phyloP scores from a whole-genome alignment of 1,140 invertebrate genomes.

The Zelostemma sp. region DNA sequence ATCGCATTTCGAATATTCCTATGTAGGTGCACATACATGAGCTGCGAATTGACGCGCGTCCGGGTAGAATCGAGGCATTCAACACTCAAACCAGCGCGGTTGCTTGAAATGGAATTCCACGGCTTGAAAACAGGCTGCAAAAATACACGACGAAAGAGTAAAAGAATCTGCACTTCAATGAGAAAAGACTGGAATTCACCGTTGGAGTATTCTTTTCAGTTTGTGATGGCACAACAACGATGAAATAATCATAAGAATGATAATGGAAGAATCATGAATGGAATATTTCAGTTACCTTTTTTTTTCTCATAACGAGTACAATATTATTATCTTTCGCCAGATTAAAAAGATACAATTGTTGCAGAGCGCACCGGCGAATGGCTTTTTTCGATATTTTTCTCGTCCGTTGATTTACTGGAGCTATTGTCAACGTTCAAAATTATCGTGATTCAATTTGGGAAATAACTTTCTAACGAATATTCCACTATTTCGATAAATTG shows the following conservation, averaged over 20 bases:
- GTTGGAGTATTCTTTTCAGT: slow-evolving; percentile 38
- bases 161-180: slow-evolving; percentile 44
- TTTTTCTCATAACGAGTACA: slow-evolving; percentile 14
- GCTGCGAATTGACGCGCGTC: slow-evolving; percentile 32
- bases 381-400: too few species aligned
- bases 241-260: slow-evolving; percentile 39
- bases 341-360: slow-evolving; percentile 37
- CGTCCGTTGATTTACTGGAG: too few species aligned
- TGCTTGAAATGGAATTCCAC: slow-evolving; percentile 39
- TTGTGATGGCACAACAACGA: slow-evolving; percentile 35
- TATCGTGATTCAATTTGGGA: too few species aligned
- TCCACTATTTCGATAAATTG: too few species aligned
- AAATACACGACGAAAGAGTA: slow-evolving; percentile 38
- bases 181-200: slow-evolving; percentile 34
- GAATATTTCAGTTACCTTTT: slow-evolving; percentile 24
- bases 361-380: too few species aligned
- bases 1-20: slow-evolving; percentile 30
- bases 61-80: slow-evolving; percentile 17
- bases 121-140: slow-evolving; percentile 31
- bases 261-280: slow-evolving; percentile 39
- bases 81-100: slow-evolving; percentile 26
- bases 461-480: too few species aligned
- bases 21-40: slow-evolving; percentile 16
- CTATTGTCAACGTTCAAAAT: too few species aligned
- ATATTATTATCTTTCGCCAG: slow-evolving; percentile 23